Evolutionary conservation across 2,113 vertebrate genomes (phyloP).

Genomic region (Toxotes jaculatrix): DNA sequence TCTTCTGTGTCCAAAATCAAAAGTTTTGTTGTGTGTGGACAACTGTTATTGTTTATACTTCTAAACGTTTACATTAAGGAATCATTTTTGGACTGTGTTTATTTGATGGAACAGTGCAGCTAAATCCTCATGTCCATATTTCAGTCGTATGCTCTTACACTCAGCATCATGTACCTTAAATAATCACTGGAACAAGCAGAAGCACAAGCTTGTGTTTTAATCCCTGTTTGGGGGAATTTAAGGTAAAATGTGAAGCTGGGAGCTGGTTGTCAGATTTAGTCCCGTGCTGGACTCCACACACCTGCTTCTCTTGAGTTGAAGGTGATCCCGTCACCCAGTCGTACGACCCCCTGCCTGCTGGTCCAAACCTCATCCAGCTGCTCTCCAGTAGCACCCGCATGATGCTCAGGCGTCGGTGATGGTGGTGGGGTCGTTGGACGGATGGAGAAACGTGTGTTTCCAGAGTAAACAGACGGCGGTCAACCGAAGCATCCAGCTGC

Average conservation of each 20-base stretch:
- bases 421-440: background rate
- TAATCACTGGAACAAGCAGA: background rate
- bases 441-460: slow-evolving; percentile 5
- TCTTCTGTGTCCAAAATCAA: too few species aligned
- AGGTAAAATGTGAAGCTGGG: too few species aligned
- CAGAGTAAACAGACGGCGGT: background rate
- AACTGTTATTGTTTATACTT: too few species aligned
- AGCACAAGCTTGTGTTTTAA: background rate
- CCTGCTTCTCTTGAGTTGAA: slow-evolving; percentile 86
- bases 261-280: too few species aligned
- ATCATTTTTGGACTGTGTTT: background rate
- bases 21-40: too few species aligned
- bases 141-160: too few species aligned
- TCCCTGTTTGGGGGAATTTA: background rate
- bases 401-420: slow-evolving; percentile 34
- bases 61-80: background rate
- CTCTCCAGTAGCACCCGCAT: slow-evolving; percentile 89
- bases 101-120: background rate
- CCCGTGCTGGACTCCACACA: slow-evolving; percentile 67
- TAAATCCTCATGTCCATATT: too few species aligned
- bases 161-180: too few species aligned
- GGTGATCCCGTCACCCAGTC: slow-evolving; percentile 90
- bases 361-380: slow-evolving; percentile 93
- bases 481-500: slow-evolving; percentile 16
- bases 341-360: slow-evolving; percentile 88